Conservation (phyloP, 2,797 vertebrate species). For the Taenioides sp. region DNA sequence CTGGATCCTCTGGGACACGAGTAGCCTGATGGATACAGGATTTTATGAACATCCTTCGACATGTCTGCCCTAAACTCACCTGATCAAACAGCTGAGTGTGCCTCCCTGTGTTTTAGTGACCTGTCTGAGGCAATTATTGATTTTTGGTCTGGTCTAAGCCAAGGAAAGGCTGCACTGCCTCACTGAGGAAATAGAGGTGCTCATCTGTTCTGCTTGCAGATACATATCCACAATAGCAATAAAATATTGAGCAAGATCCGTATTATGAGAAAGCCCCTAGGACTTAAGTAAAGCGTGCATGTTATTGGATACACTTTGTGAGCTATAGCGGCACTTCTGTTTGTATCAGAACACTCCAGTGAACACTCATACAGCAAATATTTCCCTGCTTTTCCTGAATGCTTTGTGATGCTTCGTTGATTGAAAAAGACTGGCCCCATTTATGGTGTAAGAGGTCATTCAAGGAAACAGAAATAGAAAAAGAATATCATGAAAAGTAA, state of each 20-base stretch:
- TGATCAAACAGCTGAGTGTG: slow-evolving; percentile 28
- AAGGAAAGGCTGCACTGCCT: slow-evolving; percentile 32
- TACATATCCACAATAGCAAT: slow-evolving; percentile 42
- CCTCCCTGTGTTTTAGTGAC: slow-evolving; percentile 43
- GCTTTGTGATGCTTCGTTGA: slow-evolving; percentile 25
- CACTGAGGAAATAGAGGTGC: slow-evolving; percentile 40
- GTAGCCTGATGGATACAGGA: slow-evolving; percentile 14
- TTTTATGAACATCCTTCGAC: slow-evolving; percentile 38
- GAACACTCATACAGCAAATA: slow-evolving; percentile 14
- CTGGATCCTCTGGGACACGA: slow-evolving; percentile 14
- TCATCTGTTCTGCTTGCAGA: slow-evolving; percentile 38
- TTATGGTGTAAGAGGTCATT: slow-evolving; percentile 14
- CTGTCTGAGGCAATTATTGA: slow-evolving; percentile 53
- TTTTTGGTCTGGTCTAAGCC: slow-evolving; percentile 46
- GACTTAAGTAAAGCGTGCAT: slow-evolving; percentile 40
- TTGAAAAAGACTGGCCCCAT: slow-evolving; percentile 23
- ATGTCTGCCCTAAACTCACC: slow-evolving; percentile 19
- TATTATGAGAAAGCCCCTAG: slow-evolving; percentile 50
- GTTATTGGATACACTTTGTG: slow-evolving; percentile 38
- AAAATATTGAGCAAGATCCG: slow-evolving; percentile 48
- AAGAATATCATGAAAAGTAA: not conserved
- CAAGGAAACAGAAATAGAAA: slow-evolving; percentile 24
- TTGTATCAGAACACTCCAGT: slow-evolving; percentile 16
- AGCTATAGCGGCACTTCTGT: slow-evolving; percentile 23
- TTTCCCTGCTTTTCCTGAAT: slow-evolving; percentile 19